Evolutionary conservation across 2,888 invertebrate genomes (phyloP).

Genomic region (Limnephilus marmoratus): DNA sequence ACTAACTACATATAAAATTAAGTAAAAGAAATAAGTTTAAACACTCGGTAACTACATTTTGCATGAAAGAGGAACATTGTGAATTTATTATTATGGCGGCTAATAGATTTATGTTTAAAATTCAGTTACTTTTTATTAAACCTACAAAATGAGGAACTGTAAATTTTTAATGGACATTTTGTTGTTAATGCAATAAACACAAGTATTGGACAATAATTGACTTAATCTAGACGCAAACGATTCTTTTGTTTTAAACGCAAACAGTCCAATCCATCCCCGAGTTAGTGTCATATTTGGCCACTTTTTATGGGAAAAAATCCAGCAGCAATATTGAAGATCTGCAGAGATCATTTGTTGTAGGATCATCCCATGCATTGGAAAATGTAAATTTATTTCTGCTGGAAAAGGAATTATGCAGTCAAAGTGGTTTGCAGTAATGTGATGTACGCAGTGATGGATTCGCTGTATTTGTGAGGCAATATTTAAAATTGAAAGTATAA

Average conservation of each 20-base stretch:
- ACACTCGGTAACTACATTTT: background rate
- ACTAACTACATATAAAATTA: background rate
- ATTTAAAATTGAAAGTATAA: background rate
- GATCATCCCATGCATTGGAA: background rate
- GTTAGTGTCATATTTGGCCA: background rate
- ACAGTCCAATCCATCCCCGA: background rate
- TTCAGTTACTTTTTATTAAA: background rate
- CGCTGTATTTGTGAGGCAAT: background rate
- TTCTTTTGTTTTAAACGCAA: too few species aligned
- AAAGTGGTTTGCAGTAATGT: background rate
- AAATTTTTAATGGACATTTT: background rate
- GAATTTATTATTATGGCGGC: background rate
- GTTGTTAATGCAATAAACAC: background rate
- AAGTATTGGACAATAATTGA: background rate
- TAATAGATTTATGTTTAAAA: background rate
- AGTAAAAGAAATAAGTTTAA: constrained; percentile 2
- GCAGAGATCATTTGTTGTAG: background rate
- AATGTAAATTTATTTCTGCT: background rate
- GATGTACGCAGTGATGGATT: background rate
- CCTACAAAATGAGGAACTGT: background rate
- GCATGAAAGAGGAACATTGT: background rate
- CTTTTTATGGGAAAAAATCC: background rate
- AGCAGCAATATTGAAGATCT: background rate
- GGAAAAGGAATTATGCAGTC: background rate
- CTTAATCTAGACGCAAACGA: background rate